A percentile compares a stretch with the other conserved stretches of the same genome.
phyloP scores from a whole-genome alignment of 1,140 invertebrate species.

The Cotesia chilonis region DNA sequence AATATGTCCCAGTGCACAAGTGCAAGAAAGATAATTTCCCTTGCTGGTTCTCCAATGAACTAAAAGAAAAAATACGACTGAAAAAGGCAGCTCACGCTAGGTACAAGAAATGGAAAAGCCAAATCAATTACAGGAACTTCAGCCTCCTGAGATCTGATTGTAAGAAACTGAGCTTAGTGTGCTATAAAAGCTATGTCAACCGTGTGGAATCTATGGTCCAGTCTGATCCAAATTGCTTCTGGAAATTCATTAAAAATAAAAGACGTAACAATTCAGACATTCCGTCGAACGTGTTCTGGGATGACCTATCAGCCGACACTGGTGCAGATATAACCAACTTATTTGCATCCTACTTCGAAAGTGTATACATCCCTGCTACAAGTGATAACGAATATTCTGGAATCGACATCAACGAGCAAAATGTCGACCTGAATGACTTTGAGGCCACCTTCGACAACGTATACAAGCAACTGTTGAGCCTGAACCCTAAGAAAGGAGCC shows the following conservation, averaged over 20 bases:
- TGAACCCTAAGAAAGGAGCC: neutral
- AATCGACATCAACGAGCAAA: neutral
- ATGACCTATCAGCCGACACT: neutral
- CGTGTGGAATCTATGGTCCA: no score
- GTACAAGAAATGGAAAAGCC: no score
- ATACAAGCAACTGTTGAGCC: neutral
- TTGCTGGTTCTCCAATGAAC: no score
- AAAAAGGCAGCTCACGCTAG: no score
- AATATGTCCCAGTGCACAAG: no score
- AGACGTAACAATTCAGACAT: neutral
- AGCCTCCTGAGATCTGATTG: no score
- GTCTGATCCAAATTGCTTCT: neutral
- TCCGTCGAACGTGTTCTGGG: neutral
- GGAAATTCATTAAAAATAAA: slow-evolving; percentile 2
- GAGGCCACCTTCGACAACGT: neutral
- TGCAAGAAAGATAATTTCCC: no score
- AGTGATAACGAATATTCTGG: neutral
- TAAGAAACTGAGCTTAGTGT: no score
- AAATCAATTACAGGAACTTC: no score
- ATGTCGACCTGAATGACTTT: neutral
- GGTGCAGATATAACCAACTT: neutral
- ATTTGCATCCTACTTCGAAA: neutral
- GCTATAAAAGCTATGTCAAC: no score
- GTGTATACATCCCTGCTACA: neutral
- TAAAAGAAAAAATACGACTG: no score